Evolutionary conservation across 2,113 vertebrate species (phyloP).

Genomic region (Sceloporus undulatus): DNA sequence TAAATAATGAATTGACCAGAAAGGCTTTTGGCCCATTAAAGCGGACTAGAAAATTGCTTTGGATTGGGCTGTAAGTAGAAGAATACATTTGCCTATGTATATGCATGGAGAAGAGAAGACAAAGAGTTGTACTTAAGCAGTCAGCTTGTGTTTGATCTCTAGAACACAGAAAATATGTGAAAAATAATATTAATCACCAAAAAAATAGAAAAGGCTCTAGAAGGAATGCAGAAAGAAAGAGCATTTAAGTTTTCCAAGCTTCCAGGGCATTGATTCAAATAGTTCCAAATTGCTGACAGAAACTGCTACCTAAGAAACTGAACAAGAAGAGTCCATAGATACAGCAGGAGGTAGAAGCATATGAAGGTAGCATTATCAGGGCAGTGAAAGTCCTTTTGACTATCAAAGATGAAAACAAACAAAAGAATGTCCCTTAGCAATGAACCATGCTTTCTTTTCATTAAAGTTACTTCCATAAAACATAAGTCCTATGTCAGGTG

Average conservation of each 20-base stretch:
- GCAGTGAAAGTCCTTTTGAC: not conserved
- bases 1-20: not conserved
- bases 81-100: not conserved
- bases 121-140: not conserved
- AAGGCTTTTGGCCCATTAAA: not conserved
- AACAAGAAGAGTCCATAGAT: not conserved
- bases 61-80: not conserved
- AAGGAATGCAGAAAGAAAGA: not conserved
- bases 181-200: not conserved
- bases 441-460: not conserved
- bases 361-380: not conserved
- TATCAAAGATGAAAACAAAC: slow-evolving; percentile 16
- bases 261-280: not conserved
- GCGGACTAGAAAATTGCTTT: not conserved
- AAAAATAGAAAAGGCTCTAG: not conserved
- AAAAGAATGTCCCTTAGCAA: slow-evolving; percentile 13
- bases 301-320: not conserved
- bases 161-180: not conserved
- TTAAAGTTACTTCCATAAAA: slow-evolving; percentile 30
- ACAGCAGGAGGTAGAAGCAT: not conserved
- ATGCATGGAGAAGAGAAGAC: not conserved
- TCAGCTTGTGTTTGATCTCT: not conserved
- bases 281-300: slow-evolving; percentile 24
- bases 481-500: slow-evolving; percentile 5
- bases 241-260: not conserved